Evolutionary conservation across 2,888 invertebrate species (phyloP).

Genomic region (Zonitis immaculata): DNA sequence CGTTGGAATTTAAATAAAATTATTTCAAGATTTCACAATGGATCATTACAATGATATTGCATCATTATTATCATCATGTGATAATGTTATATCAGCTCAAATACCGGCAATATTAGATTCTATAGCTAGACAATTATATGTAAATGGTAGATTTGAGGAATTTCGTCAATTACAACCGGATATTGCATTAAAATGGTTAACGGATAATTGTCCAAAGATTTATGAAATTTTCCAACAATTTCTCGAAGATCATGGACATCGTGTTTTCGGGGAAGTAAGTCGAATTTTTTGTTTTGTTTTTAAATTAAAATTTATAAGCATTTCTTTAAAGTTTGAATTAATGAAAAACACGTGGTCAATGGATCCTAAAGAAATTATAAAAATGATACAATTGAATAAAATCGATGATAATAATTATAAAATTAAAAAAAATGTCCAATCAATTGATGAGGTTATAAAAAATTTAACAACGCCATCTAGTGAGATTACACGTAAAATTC

Average conservation of each 20-base stretch:
- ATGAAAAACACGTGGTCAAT: slow-evolving; percentile 62
- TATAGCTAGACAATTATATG: slow-evolving; percentile 32
- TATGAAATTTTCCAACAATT: slow-evolving; percentile 55
- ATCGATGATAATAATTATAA: slow-evolving; percentile 27
- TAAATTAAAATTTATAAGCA: slow-evolving; percentile 12
- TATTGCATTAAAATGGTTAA: slow-evolving; percentile 57
- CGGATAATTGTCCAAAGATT: slow-evolving; percentile 49
- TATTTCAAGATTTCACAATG: slow-evolving; percentile 51
- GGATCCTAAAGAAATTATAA: slow-evolving; percentile 58
- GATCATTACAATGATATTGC: slow-evolving; percentile 68
- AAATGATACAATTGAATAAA: slow-evolving; percentile 55
- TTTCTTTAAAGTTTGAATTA: slow-evolving; percentile 64
- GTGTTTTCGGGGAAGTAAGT: slow-evolving; percentile 60
- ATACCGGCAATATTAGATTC: slow-evolving; percentile 50
- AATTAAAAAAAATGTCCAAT: slow-evolving; percentile 30
- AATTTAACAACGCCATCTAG: slow-evolving; percentile 53
- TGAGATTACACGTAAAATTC: slow-evolving; percentile 51
- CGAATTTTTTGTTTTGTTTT: background rate
- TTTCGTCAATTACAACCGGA: slow-evolving; percentile 52
- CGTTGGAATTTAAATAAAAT: no score
- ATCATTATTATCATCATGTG: slow-evolving; percentile 61
- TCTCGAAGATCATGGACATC: slow-evolving; percentile 65
- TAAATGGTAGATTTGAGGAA: slow-evolving; percentile 39
- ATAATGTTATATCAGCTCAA: slow-evolving; percentile 69
- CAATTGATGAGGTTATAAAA: slow-evolving; percentile 50